phyloP scores from a whole-genome alignment of 2,888 invertebrate species.

The Tetragonisca angustula region DNA sequence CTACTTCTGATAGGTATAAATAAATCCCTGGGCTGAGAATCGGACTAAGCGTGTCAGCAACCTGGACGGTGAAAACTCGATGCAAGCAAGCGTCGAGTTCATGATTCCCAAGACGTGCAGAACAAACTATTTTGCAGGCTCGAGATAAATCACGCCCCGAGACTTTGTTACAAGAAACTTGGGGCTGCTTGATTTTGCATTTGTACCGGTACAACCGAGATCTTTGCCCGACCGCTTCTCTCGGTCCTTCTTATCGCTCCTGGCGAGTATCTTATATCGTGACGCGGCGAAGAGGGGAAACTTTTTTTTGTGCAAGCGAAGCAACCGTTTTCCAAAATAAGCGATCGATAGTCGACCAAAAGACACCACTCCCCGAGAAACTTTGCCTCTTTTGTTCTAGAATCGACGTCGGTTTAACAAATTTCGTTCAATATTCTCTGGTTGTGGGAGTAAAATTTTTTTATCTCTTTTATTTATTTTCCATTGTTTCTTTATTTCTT shows the following conservation, averaged over 20 bases:
- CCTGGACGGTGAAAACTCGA: constrained; percentile 14
- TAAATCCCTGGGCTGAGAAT: constrained; percentile 47
- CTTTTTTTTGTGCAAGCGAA: not conserved
- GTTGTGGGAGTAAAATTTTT: too few relatives aligned
- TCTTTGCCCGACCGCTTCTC: not conserved
- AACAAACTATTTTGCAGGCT: constrained; percentile 46
- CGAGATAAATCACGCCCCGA: constrained; percentile 48
- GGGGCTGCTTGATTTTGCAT: constrained; percentile 43
- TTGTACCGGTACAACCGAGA: constrained; percentile 28
- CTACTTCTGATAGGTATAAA: not conserved
- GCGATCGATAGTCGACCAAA: not conserved
- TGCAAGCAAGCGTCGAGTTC: constrained; percentile 33
- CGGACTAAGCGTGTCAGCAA: constrained; percentile 46
- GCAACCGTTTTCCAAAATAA: not conserved
- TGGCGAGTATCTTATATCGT: constrained; percentile 13
- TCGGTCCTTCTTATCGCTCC: not conserved
- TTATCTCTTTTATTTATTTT: too few relatives aligned
- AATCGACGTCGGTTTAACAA: too few relatives aligned
- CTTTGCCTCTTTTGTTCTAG: too few relatives aligned
- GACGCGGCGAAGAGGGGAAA: not conserved
- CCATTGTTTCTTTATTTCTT: too few relatives aligned
- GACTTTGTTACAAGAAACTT: constrained; percentile 44
- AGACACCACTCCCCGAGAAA: too few relatives aligned
- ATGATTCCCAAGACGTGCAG: constrained; percentile 50
- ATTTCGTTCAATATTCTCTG: too few relatives aligned